Evolutionary conservation across 2,888 invertebrate genomes (phyloP), one percentile per base, ranked within the genome.

Genomic region (Tenthredo distinguenda): DNA sequence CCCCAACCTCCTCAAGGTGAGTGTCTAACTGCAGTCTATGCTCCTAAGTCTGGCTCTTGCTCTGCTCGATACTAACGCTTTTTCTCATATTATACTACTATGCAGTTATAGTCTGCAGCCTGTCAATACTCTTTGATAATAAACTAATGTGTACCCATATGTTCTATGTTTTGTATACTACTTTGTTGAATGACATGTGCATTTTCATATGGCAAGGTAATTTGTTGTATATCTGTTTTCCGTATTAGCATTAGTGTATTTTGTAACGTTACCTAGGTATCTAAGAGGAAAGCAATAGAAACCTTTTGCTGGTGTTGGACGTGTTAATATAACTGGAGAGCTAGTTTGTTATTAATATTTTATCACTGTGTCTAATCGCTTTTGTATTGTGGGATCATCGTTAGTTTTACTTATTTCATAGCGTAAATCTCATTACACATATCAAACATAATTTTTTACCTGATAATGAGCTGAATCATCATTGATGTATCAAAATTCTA

Each of bases 1-100:
- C 91, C 90, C 91, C 90, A 91, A 90, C 90, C 91, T 90, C 93
- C 91, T 90, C 91, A 92, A 91, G 92, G 92, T 92, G 92, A 91
- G 91, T 91, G 86, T 34, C 37, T 58, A 34, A 31, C 77, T n/a
- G 72, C 81, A 21, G 26, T 81, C 58, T 62, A 26, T 40, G 37
- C 37, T 62, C 9, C 12, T 18, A 37, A 37, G n/a, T 81, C 58
- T 81, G 31, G 34, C 58, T 81, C 26, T 40, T 9, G 81, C 81
- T 77, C 50, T 55, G 77, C 77, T 55, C 50, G 76, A 47, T 76
- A 76, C 18, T n/a, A 10, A 55, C 15, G 55, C 77, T 68, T 34
- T 15, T 68, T 68, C 0, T 77, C 50, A 31, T 7, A 34, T 21
- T 31, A 77, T 68, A 34, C 34, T 10, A 34, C 26, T 18, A 34